Evolutionary conservation across 2,888 invertebrate genomes (phyloP).

Genomic region (Cactoblastis cactorum): DNA sequence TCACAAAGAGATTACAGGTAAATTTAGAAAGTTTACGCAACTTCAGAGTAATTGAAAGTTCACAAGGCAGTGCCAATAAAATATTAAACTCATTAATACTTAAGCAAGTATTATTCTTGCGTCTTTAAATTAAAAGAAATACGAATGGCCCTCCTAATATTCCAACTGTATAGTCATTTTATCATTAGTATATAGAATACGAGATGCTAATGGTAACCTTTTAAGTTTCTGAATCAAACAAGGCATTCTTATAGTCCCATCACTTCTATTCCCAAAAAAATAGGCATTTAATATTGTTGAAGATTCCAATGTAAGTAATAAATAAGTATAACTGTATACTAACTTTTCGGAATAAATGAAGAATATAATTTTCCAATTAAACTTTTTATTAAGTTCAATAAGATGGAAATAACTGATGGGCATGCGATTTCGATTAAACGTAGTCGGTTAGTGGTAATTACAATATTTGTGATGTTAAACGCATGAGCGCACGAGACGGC

Average conservation of each 20-base stretch:
- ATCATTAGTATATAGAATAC: conserved; percentile 29
- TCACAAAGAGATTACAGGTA: neutral
- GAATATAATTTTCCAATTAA: neutral
- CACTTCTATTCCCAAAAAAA: no score
- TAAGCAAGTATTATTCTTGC: conserved; percentile 34
- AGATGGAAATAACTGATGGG: conserved; percentile 4
- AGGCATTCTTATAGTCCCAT: no score
- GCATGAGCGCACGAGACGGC: conserved; percentile 9
- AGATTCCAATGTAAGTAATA: no score
- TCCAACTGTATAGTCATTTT: conserved; percentile 39
- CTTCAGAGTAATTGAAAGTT: conserved; percentile 4
- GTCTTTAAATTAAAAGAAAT: conserved; percentile 35
- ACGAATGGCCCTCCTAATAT: conserved; percentile 38
- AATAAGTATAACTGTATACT: no score
- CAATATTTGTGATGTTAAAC: conserved; percentile 10
- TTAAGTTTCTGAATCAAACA: neutral
- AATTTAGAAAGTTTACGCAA: conserved; percentile 1
- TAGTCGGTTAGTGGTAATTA: conserved; percentile 5
- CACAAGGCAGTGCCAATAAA: conserved; percentile 8
- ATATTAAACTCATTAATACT: conserved; percentile 40
- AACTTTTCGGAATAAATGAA: no score
- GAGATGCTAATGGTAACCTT: conserved; percentile 19
- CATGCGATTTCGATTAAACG: conserved; percentile 9
- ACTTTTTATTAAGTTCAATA: neutral
- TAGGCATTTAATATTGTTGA: no score